These are phyloP conservation scores for Drepanosiphum platanoidis DNA, from an alignment of 2,888 invertebrate genomes.

Conservation along the genomic window DNA sequence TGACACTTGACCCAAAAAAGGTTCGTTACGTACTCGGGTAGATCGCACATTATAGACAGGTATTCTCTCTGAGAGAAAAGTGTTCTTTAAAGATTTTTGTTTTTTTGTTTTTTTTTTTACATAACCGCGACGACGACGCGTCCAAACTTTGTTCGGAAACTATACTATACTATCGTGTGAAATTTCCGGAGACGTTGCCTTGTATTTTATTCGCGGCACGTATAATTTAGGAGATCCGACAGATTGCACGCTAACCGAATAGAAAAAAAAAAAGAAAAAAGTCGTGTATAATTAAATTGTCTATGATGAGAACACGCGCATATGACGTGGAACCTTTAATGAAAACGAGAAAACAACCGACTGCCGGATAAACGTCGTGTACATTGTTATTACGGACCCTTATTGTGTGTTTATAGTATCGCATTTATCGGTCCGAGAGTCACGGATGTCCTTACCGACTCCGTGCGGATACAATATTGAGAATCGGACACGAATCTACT, in stretches of 20 bases:
- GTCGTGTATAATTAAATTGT: conserved; percentile 14
- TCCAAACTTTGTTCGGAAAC: neutral
- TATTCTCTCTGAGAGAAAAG: no score
- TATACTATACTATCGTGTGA: conserved; percentile 25
- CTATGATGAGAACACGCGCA: neutral
- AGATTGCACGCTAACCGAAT: neutral
- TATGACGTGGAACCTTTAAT: neutral
- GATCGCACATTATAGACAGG: no score
- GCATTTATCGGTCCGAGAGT: neutral
- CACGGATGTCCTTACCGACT: neutral
- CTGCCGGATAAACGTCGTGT: neutral
- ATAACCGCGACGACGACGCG: no score
- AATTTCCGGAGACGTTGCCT: neutral
- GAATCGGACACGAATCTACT: neutral
- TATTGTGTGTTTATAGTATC: neutral
- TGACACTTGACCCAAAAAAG: no score
- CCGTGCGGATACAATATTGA: neutral
- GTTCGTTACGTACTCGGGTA: no score
- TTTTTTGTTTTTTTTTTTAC: no score
- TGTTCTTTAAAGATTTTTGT: no score
- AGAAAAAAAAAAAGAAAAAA: no score
- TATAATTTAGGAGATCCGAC: neutral
- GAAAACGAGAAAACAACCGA: neutral
- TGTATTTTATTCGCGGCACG: conserved; percentile 9
- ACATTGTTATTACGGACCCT: neutral